Base-by-base conservation (phyloP, 2,888 invertebrate species). In the Lycaena phlaeas region DNA sequence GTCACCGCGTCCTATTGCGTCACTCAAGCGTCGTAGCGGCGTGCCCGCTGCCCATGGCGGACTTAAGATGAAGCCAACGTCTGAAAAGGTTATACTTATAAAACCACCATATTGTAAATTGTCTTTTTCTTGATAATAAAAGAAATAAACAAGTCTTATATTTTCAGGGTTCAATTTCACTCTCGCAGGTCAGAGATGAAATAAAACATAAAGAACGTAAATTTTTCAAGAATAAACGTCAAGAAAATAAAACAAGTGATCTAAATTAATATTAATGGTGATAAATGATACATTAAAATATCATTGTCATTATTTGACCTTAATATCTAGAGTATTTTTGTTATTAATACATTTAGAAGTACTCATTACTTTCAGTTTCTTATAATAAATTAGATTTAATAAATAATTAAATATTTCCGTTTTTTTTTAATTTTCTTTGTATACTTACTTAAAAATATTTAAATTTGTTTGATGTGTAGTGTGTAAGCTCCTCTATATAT, bases 191-290 rank as follows among this genome's bases (percentile, higher is more conserved):
- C 17, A 57, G 53, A 27, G 49, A 48, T 9, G 47, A 51, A 15
- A 42, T 53, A 15, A 57, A 54, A 28, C 53, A 43, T 11, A 60
- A 57, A 36, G 51, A 53, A 15, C 56, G 54, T 5, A 46, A 41
- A 3, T 62, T 64, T 37, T 62, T 66, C 45, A 64, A 61, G 41
- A 54, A 41, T 40, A 61, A 59, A 37, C 1, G 59, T 57, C 1
- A 56, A 54, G 40, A 53, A 49, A 38, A 12, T 34, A 11, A 55
- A 57, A 38, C 53, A 48, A 45, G 25, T 11, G 14, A 29, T 14
- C 7, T 14, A 29, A 14, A 29, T 6, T 14, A 29, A 29, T n/a
- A 12, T 29, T n/a, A n/a, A n/a, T n/a, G n/a, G n/a, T n/a, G n/a
- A n/a, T n/a, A n/a, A n/a, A n/a, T n/a, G n/a, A n/a, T n/a, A n/a